Conservation (phyloP, 2,113 vertebrate genomes). For the Opisthocomus hoazin region DNA sequence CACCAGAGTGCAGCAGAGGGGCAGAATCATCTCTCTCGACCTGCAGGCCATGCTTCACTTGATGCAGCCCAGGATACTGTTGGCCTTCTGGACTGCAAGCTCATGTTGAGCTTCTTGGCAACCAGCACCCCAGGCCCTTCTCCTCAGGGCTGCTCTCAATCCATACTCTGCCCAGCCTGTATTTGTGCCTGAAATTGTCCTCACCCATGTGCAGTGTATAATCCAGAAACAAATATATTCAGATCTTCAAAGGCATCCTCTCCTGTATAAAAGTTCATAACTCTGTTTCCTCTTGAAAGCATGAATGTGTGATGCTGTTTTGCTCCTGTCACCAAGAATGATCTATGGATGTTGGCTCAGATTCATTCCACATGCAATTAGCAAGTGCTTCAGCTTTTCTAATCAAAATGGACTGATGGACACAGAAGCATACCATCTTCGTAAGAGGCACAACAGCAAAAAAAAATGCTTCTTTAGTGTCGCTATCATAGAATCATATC, state of each 20-base stretch:
- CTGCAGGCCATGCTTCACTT: no score
- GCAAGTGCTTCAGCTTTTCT: neutral
- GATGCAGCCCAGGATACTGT: no score
- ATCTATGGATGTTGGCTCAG: neutral
- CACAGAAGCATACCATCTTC: neutral
- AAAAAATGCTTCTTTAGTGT: neutral
- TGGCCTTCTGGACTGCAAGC: no score
- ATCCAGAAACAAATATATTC: neutral
- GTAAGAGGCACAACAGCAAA: neutral
- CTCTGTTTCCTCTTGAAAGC: neutral
- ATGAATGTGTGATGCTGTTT: neutral
- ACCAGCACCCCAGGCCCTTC: no score
- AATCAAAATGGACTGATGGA: neutral
- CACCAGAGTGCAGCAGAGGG: no score
- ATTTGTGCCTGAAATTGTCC: no score
- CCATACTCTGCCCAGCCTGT: no score
- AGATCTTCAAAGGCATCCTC: neutral
- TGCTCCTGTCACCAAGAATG: neutral
- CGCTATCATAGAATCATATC: no score
- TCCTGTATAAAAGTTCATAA: neutral
- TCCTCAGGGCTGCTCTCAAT: no score
- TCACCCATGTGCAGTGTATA: no score
- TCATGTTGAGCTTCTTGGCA: no score
- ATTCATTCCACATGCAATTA: neutral
- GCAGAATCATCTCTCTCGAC: no score